A percentile compares a stretch with the other conserved stretches of the same genome.
phyloP scores from a whole-genome alignment of 2,113 vertebrate genomes.

The Patagioenas fasciata region DNA sequence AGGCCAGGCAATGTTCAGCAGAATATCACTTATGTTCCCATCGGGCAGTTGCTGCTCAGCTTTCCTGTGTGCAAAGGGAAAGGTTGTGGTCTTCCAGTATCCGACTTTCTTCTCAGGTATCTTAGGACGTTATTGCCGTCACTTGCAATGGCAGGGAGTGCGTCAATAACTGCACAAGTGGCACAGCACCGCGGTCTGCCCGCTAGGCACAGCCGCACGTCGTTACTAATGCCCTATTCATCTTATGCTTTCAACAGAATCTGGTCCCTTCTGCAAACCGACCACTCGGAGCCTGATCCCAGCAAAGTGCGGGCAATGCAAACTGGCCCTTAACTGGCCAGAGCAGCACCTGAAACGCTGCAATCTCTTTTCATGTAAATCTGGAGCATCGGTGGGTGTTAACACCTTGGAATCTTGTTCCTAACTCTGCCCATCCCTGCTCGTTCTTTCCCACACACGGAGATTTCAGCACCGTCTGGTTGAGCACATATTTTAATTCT shows the following conservation, averaged over 20 bases:
- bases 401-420: neutral
- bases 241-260: neutral
- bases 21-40: neutral
- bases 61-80: neutral
- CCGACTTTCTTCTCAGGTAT: neutral
- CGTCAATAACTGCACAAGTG: neutral
- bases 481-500: neutral
- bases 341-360: neutral
- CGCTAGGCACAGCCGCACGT: neutral
- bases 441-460: neutral
- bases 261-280: neutral
- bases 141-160: neutral
- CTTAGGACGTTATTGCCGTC: neutral
- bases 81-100: neutral
- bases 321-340: neutral
- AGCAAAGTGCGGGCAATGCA: rapidly evolving
- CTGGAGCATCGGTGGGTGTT: neutral
- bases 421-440: neutral
- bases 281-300: neutral
- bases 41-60: rapidly evolving
- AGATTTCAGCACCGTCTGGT: neutral
- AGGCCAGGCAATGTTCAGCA: neutral
- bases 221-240: neutral
- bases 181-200: neutral
- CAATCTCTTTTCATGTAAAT: neutral